phyloP scores from a whole-genome alignment of 2,113 vertebrate species.

The Illadopsis cleaveri region DNA sequence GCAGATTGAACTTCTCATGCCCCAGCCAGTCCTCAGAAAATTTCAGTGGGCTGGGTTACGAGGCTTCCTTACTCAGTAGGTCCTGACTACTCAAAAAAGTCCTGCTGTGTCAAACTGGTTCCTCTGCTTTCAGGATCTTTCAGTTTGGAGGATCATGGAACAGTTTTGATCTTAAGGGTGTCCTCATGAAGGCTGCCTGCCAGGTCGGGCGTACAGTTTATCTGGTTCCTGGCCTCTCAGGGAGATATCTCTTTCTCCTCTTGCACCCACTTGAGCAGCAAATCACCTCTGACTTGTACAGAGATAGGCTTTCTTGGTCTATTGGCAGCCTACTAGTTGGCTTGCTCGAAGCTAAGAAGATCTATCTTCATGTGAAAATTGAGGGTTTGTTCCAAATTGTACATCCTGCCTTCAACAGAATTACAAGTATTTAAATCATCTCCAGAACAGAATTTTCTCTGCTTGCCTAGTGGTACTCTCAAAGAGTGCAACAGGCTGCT shows the following conservation, averaged over 20 bases:
- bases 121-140: neutral
- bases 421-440: neutral
- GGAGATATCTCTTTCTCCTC: neutral
- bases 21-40: neutral
- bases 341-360: neutral
- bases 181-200: neutral
- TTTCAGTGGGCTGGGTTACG: neutral
- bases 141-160: neutral
- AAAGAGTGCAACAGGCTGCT: neutral
- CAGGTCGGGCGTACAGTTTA: fast-evolving
- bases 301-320: neutral
- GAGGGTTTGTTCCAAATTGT: neutral
- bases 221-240: neutral
- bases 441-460: neutral
- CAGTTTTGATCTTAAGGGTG: neutral
- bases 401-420: fast-evolving
- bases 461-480: neutral
- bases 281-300: neutral
- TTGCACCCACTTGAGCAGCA: neutral
- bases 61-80: neutral
- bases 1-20: neutral
- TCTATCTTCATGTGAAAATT: neutral
- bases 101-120: neutral
- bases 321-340: neutral
- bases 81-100: neutral